A percentile compares a stretch with the other conserved stretches of the same genome.
Conservation (phyloP, 2,797 vertebrate genomes). For the Falco cherrug region DNA sequence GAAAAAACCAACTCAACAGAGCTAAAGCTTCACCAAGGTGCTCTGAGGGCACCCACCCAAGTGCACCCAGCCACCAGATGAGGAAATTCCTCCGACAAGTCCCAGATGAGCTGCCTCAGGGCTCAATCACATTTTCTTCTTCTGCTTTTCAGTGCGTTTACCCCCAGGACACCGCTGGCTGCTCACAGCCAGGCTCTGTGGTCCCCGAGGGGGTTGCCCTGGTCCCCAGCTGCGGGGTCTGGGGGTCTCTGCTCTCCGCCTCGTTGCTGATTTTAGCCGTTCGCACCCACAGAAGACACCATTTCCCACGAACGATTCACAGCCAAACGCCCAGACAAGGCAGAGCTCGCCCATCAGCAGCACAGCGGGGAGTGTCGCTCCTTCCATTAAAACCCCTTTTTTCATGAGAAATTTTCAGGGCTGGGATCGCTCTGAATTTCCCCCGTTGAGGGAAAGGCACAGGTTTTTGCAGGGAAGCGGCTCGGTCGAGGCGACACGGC, state of each 20-base stretch:
- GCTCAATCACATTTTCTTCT: background rate
- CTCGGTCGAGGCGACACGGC: background rate
- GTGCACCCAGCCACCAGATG: background rate
- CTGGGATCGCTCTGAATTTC: background rate
- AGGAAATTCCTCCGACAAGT: background rate
- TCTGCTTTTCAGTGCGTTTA: background rate
- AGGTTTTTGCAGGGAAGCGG: background rate
- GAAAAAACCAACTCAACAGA: background rate
- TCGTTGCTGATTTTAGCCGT: background rate
- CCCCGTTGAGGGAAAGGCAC: background rate
- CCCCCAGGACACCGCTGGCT: too few species aligned
- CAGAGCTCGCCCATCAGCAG: background rate
- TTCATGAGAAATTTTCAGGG: fast-evolving
- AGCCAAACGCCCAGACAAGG: fast-evolving
- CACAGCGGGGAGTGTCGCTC: background rate
- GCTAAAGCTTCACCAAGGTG: background rate
- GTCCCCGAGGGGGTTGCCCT: background rate
- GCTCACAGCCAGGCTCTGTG: fast-evolving
- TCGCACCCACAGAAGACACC: background rate
- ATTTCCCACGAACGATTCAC: background rate
- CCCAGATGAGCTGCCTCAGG: background rate
- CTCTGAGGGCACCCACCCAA: background rate
- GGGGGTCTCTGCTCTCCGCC: background rate
- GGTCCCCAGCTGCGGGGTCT: background rate
- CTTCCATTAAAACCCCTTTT: background rate